Evolutionary conservation across 2,888 invertebrate species (phyloP), one percentile per base, ranked within the genome.

Genomic region (Psylliodes chrysocephalus): DNA sequence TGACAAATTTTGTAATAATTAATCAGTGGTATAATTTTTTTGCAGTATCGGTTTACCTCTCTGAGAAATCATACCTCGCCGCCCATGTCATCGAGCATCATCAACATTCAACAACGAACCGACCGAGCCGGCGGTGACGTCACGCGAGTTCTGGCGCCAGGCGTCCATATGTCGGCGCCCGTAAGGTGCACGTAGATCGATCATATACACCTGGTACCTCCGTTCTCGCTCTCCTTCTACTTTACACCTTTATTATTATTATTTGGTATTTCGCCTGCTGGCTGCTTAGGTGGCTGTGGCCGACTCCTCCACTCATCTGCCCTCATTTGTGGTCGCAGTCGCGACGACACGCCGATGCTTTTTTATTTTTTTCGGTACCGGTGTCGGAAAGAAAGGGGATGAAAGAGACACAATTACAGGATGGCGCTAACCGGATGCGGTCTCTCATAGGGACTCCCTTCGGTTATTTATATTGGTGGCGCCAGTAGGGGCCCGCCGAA

Each of bases 131-230:
- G 40, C 70, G 72, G 63, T 76, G 75, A 76, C 80, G 78, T 78
- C 76, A 69, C 62, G 44, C 57, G 67, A 72, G 53, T 51, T 64
- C 73, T 78, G 79, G 80, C 80, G 79, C 79, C 79, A 75, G 76
- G 74, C 78, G 78, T 77, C 79, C 78, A 78, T 80, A 77, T 77
- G 77, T 75, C 79, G 78, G 75, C 79, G 79, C 77, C 69, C 78
- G 76, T 72, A 73, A 77, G 77, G 76, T 77, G 79, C 77, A 77
- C 75, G 76, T 73, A 76, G 77, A 80, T 81, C 81, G 81, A 80
- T 80, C 78, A 78, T 72, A 59, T 60, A 49, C 60, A 60, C 60
- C 60, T 60, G 64, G 64, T 63, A 63, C 57, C 63, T 57, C 56
- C 18, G 51, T 12, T 40, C 44, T 53, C 14, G 17, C n/a, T 42